A percentile compares a stretch with the other conserved stretches of the same genome.
phyloP scores from a whole-genome alignment of 2,113 vertebrate species.

The Pseudopodoces humilis region DNA sequence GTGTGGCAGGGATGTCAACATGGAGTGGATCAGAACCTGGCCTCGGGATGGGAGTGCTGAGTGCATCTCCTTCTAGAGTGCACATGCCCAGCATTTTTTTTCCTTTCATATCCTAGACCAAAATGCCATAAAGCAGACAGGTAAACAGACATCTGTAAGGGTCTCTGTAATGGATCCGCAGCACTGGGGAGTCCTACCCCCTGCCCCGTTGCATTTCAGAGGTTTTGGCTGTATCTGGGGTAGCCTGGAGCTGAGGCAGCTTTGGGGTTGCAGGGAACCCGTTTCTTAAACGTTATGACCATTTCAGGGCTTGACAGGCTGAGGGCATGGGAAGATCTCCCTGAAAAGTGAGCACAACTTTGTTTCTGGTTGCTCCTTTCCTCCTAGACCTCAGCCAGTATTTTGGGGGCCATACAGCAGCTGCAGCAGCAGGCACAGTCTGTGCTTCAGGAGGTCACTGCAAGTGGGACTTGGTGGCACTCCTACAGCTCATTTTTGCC shows the following conservation, averaged over 20 bases:
- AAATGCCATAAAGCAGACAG: neutral
- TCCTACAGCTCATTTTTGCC: neutral
- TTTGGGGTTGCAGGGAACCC: neutral
- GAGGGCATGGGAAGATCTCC: neutral
- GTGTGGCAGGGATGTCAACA: neutral
- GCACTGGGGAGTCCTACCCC: fast-evolving
- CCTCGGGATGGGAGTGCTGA: fast-evolving
- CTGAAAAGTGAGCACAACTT: neutral
- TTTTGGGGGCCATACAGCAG: neutral
- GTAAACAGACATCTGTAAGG: neutral
- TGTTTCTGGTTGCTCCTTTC: neutral
- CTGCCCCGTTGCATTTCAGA: neutral
- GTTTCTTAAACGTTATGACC: neutral
- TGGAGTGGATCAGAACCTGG: neutral
- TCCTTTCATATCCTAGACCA: neutral
- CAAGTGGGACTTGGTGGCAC: neutral
- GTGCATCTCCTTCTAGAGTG: neutral
- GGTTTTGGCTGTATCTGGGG: neutral
- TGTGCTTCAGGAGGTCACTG: neutral
- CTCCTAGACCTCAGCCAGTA: neutral
- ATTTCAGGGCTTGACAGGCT: neutral
- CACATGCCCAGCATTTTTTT: neutral
- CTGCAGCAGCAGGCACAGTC: fast-evolving
- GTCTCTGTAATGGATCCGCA: neutral
- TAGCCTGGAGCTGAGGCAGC: neutral